A percentile compares a stretch with the other conserved stretches of the same genome.
Conservation (phyloP, 2,113 vertebrate genomes). For the Heptranchias perlo region DNA sequence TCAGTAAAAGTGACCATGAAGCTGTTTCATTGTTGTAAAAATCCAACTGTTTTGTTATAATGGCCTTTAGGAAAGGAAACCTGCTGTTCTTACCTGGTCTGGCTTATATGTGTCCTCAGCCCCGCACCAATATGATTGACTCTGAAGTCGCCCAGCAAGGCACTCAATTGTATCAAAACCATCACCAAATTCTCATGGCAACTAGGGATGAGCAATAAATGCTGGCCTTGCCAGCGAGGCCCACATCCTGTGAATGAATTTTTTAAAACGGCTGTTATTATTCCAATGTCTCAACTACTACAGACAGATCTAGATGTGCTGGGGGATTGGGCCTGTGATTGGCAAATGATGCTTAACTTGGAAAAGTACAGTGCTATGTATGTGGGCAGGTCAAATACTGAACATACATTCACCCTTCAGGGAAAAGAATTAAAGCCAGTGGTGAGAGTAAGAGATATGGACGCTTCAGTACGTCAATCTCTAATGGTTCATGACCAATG, state of each 20-base stretch:
- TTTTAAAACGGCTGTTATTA: neutral
- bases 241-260: neutral
- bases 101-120: neutral
- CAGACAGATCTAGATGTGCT: neutral
- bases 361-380: neutral
- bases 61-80: neutral
- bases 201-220: neutral
- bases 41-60: neutral
- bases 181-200: neutral
- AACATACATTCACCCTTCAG: neutral
- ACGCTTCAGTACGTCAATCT: too few species aligned
- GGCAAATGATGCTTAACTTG: too few species aligned
- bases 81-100: too few species aligned
- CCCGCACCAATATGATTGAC: too few species aligned
- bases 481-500: neutral
- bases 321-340: too few species aligned
- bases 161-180: too few species aligned
- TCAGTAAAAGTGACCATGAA: neutral
- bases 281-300: neutral
- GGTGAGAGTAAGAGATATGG: too few species aligned
- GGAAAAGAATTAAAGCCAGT: neutral
- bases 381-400: neutral
- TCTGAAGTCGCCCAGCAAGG: too few species aligned
- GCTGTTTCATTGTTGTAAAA: neutral
- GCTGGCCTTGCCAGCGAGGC: neutral